Base-by-base conservation (phyloP, 2,797 vertebrate species). In the Perdix hodgsoniae region DNA sequence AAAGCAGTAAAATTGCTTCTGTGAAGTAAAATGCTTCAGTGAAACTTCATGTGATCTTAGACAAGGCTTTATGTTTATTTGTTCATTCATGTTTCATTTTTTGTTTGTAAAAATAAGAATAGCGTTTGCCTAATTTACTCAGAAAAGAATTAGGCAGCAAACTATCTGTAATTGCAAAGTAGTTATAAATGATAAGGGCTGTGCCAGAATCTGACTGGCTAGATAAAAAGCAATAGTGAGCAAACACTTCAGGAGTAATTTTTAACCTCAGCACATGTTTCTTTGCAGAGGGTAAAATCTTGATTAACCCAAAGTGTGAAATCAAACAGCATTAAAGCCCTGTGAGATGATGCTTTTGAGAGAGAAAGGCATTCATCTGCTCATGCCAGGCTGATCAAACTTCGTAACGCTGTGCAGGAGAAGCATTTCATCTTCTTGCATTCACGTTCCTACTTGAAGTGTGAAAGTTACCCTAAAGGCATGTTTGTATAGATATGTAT, bases 261-360 rank as follows among this genome's bases (percentile, higher is more conserved):
- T 86, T 29, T 70, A 59, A 72, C 57, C 27, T 71, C 76, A 40
- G 17, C 26, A 16, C 61, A 7, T 11, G 3, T 89, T 91, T 83
- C 24, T 85, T 14, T 80, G 19, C 44, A 31, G 31, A 80, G 91
- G 59, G 18, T 72, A 50, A 80, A 71, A 80, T 19, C 33, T 72
- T 72, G 27, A 50, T 78, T 92, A 69, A 75, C 45, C 18, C 33
- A 73, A 81, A 26, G n/a, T 69, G 39, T 86, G 70, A 96, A 81
- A 83, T 50, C 15, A 26, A 63, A 69, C 33, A 80, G 37, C 23
- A 14, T 47, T 49, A 7, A 85, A 90, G n/a, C 69, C 44, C 45
- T 76, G 18, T 56, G 42, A 72, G 76, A 14, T 54, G 8, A 7
- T 75, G 9, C 17, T 83, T 92, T 78, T 65, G 49, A 65, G 52